phyloP scores from a whole-genome alignment of 1,140 invertebrate species.

The Branchinecta lindahli region DNA sequence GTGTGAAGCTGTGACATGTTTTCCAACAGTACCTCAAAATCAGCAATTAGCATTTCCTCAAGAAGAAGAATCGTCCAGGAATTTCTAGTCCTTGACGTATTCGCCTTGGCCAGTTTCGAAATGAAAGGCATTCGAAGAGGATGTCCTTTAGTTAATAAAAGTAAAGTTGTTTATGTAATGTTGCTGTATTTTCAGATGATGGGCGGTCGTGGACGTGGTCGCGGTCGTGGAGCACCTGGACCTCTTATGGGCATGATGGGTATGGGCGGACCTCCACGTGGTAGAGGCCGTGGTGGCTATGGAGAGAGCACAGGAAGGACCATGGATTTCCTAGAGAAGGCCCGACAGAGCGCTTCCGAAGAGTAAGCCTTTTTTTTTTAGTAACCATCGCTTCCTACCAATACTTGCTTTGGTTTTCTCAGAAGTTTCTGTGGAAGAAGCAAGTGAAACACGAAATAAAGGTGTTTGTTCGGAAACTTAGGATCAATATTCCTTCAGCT shows the following conservation, averaged over 20 bases:
- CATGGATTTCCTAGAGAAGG: neutral
- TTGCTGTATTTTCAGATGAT: neutral
- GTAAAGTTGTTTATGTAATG: neutral
- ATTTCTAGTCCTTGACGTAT: neutral
- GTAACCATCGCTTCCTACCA: too few relatives aligned
- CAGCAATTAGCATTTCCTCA: neutral
- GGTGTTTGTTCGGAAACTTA: too few relatives aligned
- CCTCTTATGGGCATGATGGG: neutral
- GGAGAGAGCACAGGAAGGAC: neutral
- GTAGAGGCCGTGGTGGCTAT: neutral
- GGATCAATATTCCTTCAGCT: too few relatives aligned
- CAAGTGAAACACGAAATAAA: too few relatives aligned
- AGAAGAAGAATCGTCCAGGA: neutral
- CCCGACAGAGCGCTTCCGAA: neutral
- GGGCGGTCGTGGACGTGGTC: neutral
- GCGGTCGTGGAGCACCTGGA: neutral
- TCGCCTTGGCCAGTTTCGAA: neutral
- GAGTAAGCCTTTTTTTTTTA: too few relatives aligned
- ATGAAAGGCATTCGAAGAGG: neutral
- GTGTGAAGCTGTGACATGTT: neutral
- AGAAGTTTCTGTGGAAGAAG: too few relatives aligned
- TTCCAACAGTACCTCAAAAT: neutral
- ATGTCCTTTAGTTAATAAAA: neutral
- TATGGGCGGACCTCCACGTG: neutral
- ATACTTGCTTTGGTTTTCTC: too few relatives aligned